A percentile compares a stretch with the other conserved stretches of the same genome.
Conservation (phyloP, 2,888 invertebrate genomes). For the Cheiracanthium punctorium region DNA sequence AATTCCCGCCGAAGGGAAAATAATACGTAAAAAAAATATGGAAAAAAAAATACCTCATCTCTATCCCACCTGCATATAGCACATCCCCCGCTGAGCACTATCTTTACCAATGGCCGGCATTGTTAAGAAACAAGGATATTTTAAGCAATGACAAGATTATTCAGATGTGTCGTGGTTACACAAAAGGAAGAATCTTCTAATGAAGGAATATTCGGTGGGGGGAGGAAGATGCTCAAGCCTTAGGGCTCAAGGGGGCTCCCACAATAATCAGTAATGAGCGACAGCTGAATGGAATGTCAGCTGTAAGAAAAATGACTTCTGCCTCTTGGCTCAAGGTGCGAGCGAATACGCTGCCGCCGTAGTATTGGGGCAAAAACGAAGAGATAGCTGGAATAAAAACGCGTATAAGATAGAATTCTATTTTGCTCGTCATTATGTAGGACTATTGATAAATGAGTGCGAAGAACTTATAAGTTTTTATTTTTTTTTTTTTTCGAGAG, state of each 20-base stretch:
- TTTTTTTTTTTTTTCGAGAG: background rate
- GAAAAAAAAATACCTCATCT: background rate
- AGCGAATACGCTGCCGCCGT: background rate
- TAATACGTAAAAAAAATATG: background rate
- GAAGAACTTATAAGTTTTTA: background rate
- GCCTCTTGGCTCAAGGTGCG: conserved; percentile 25
- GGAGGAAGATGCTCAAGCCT: background rate
- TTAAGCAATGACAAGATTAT: conserved; percentile 65
- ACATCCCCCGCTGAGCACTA: background rate
- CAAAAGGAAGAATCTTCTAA: conserved; percentile 48
- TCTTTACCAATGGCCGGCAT: conserved; percentile 22
- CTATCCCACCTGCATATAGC: conserved; percentile 14
- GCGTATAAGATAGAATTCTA: background rate
- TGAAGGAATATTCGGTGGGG: conserved; percentile 23
- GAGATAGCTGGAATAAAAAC: background rate
- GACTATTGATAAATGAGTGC: background rate
- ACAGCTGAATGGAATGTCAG: conserved; percentile 58
- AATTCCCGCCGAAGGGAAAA: background rate
- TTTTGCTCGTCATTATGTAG: background rate
- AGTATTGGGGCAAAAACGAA: background rate
- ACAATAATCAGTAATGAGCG: conserved; percentile 61
- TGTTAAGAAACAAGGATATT: conserved; percentile 54
- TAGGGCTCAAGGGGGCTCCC: background rate
- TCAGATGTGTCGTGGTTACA: conserved; percentile 32
- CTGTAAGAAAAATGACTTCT: conserved; percentile 59